phyloP scores from a whole-genome alignment of 2,797 vertebrate species.

The Helarctos malayanus region DNA sequence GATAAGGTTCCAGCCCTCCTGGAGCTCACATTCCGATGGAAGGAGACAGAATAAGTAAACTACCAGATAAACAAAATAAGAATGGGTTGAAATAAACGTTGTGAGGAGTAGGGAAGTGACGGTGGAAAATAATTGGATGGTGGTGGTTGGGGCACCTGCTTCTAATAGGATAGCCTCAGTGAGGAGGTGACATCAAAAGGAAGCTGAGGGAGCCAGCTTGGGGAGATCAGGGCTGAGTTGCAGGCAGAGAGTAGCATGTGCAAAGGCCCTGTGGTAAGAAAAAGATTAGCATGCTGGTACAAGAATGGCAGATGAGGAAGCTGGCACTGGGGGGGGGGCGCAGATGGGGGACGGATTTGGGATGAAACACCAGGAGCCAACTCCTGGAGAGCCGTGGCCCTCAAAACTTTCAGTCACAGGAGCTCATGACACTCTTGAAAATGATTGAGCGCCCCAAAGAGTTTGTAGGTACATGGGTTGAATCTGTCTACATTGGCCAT shows the following conservation, averaged over 20 bases:
- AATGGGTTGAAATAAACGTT: background rate
- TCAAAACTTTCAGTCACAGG: background rate
- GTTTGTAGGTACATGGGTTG: background rate
- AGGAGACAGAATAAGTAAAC: background rate
- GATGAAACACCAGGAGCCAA: background rate
- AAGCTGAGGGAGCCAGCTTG: background rate
- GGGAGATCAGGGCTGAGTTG: background rate
- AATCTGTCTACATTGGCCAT: background rate
- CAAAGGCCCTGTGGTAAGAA: slow-evolving; percentile 13
- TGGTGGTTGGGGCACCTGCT: background rate
- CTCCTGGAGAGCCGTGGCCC: background rate
- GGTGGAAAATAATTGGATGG: background rate
- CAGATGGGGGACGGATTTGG: background rate
- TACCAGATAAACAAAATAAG: background rate
- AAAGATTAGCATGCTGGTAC: background rate
- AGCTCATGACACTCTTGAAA: background rate
- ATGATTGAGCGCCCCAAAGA: background rate
- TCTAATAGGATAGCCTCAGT: background rate
- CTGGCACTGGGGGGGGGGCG: background rate
- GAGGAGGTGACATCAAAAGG: background rate
- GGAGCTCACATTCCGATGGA: background rate
- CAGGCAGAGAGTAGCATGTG: background rate
- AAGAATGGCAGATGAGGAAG: background rate
- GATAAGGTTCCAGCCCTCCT: background rate
- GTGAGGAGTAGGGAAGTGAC: background rate